Conservation (phyloP, 2,888 invertebrate genomes). For the Drosophila quinaria region DNA sequence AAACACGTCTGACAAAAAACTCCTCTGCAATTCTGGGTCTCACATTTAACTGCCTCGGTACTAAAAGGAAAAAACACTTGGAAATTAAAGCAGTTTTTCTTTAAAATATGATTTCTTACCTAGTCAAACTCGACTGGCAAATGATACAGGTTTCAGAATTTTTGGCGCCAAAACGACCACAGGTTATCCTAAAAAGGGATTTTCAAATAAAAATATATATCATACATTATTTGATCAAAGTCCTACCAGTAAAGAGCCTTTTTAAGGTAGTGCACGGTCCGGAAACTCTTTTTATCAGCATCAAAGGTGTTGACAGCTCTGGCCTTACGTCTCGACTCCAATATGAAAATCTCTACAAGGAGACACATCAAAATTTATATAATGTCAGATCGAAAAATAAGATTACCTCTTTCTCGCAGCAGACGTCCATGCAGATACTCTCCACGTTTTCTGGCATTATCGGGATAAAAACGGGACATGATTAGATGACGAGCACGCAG, state of each 20-base stretch:
- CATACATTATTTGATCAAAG: too few relatives aligned
- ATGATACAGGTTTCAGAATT: conserved; percentile 87
- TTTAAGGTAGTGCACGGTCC: fast-evolving
- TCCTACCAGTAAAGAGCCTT: neutral
- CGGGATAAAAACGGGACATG: conserved; percentile 91
- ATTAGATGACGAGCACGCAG: conserved; percentile 91
- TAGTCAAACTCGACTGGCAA: conserved; percentile 84
- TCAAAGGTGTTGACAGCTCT: conserved; percentile 84
- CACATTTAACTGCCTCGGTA: conserved; percentile 86
- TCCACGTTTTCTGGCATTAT: conserved; percentile 89
- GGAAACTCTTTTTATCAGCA: neutral
- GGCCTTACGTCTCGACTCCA: conserved; percentile 90
- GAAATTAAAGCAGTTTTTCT: neutral
- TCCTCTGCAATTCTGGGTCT: conserved; percentile 89
- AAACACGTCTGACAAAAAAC: conserved; percentile 91
- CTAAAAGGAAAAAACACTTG: conserved; percentile 44
- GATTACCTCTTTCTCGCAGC: conserved; percentile 87
- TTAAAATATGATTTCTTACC: conserved; percentile 43
- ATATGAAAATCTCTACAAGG: conserved; percentile 88
- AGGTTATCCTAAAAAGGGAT: conserved; percentile 8
- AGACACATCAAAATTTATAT: neutral
- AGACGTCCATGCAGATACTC: conserved; percentile 93
- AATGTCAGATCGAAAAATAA: neutral
- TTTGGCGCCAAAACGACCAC: conserved; percentile 14
- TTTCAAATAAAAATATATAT: neutral